Conservation (phyloP, 2,888 invertebrate genomes). For the Boloria selene region DNA sequence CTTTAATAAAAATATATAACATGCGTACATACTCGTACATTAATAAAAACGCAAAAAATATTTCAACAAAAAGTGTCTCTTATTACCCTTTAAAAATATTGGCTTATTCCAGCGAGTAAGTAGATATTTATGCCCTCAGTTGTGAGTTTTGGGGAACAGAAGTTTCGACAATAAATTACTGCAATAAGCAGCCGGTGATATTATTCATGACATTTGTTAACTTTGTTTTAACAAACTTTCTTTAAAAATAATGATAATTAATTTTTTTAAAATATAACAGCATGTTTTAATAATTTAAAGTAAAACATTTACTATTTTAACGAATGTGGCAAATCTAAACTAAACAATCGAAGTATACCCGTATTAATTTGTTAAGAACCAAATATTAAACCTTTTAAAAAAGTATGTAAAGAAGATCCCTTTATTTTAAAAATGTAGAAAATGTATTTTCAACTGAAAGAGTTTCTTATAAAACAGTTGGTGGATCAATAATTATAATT, state of each 20-base stretch:
- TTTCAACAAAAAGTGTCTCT: conserved; percentile 12
- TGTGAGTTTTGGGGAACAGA: conserved; percentile 69
- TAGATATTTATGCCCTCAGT: conserved; percentile 72
- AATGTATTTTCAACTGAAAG: too few species aligned
- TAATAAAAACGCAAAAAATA: conserved; percentile 12
- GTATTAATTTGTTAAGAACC: too few species aligned
- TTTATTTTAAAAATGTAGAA: too few species aligned
- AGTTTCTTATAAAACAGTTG: too few species aligned
- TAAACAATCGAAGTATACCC: too few species aligned
- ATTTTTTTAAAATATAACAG: conserved; percentile 41
- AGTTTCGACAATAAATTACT: conserved; percentile 70
- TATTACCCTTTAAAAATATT: conserved; percentile 26
- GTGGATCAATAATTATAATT: too few species aligned
- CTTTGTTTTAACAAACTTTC: conserved; percentile 70
- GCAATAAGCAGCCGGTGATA: conserved; percentile 75
- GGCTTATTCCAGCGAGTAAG: conserved; percentile 60
- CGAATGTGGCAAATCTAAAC: too few species aligned
- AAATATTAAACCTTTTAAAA: too few species aligned
- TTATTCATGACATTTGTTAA: conserved; percentile 74
- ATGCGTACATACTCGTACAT: neutral
- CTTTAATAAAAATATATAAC: neutral
- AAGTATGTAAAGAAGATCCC: too few species aligned
- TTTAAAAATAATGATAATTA: conserved; percentile 57
- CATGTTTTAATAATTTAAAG: too few species aligned
- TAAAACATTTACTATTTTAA: too few species aligned